Evolutionary conservation across 2,888 invertebrate species (phyloP).

Genomic region (Plebejus melissa): DNA sequence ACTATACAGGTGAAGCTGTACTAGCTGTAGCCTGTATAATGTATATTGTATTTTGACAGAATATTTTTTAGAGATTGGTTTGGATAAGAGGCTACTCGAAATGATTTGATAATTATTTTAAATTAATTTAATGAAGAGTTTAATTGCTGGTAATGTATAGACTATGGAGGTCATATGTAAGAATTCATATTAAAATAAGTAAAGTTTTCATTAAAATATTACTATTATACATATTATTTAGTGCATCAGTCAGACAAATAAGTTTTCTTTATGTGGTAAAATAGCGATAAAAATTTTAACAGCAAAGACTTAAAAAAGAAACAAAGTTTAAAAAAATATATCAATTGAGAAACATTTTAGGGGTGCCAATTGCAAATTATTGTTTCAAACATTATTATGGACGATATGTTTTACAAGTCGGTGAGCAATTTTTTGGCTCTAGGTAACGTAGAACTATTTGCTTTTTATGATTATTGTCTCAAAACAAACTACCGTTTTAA

Average conservation of each 20-base stretch:
- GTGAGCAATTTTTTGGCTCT: not conserved
- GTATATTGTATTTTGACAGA: not conserved
- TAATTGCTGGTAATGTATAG: too few relatives aligned
- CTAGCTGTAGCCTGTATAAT: too few relatives aligned
- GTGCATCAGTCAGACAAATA: not conserved
- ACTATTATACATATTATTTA: not conserved
- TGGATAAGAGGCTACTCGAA: not conserved
- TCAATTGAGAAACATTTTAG: too few relatives aligned
- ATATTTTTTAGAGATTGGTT: not conserved
- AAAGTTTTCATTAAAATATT: not conserved
- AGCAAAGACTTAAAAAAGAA: not conserved
- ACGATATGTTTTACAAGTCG: not conserved
- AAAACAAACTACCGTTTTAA: constrained; percentile 38
- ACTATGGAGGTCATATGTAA: too few relatives aligned
- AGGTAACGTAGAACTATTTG: constrained; percentile 42
- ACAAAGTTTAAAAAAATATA: not conserved
- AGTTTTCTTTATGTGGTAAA: not conserved
- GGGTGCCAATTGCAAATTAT: not conserved
- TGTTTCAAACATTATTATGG: not conserved
- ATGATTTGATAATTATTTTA: too few relatives aligned
- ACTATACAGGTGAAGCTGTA: not conserved
- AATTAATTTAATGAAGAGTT: too few relatives aligned
- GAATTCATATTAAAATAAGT: not conserved
- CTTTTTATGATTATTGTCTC: constrained; percentile 6
- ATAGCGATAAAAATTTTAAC: too few relatives aligned